Base-by-base conservation (phyloP, 2,888 invertebrate species). In the Drosophila monieri region DNA sequence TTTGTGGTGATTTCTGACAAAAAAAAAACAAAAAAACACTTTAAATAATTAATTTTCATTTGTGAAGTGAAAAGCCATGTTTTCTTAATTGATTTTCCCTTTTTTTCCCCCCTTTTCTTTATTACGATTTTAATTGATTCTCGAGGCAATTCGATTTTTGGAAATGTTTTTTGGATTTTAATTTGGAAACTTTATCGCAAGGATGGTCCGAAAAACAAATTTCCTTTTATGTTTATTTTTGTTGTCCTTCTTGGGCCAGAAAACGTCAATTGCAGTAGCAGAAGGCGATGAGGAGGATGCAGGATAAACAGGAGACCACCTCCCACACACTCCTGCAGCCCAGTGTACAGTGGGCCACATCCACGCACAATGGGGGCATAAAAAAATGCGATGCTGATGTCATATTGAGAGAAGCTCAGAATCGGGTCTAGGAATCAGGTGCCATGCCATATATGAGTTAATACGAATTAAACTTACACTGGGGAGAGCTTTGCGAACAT, bases 381-480 rank as follows among this genome's bases (percentile, higher is more conserved):
- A 48, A 51, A 30, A 52, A 51, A 35, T n/a, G n/a, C 14, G 54
- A 75, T 71, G 76, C 78, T 77, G 77, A 77, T 77, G 77, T 77
- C 81, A 77, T 81, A 77, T 81, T 44, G 52, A 53, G 53, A 62
- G 8, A n/a, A 27, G 21, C 10, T 14, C 8, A 0, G 18, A 18
- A 18, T 18, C 21, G 8, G 14, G 15, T 6, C 14, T 10, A 18
- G 60, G 30, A 32, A 64, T 64, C 54, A 64, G 64, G 64, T 67
- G 68, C 53, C 32, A 43, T 9, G 3, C 27, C 27, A 23, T 41
- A 66, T 67, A 46, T 64, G 68, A 67, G 64, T 64, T 64, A 64
- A 64, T 67, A 67, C 53, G 53, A 66, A 52, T 67, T 37, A 64
- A 64, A 67, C 44, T 30, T 67, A 53, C 53, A 64, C 68, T 44